Conservation (phyloP, 1,140 invertebrate species). For the Parasteatoda tepidariorum region DNA sequence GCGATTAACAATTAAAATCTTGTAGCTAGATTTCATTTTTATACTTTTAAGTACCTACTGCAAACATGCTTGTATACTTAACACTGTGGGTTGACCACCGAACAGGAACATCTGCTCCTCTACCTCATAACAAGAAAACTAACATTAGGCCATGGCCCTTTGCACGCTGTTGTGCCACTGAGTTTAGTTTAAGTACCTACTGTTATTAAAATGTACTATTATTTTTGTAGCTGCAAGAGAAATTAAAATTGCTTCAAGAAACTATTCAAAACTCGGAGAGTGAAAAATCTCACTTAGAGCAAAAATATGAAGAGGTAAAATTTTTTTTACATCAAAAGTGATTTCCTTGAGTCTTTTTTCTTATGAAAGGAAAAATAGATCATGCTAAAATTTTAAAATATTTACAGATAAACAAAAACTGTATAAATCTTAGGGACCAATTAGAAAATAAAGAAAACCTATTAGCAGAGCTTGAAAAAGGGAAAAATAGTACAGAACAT, state of each 20-base stretch:
- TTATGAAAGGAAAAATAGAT: neutral
- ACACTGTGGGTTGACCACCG: no score
- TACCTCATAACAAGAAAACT: no score
- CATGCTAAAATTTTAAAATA: neutral
- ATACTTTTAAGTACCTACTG: no score
- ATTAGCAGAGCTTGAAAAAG: constrained; percentile 52
- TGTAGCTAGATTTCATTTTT: no score
- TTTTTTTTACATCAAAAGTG: neutral
- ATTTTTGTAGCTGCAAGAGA: constrained; percentile 57
- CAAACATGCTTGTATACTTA: no score
- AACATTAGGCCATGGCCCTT: no score
- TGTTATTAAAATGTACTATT: no score
- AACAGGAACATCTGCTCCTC: no score
- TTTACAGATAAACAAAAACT: constrained; percentile 42
- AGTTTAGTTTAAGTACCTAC: no score
- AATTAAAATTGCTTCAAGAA: constrained; percentile 53
- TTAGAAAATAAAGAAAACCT: constrained; percentile 57
- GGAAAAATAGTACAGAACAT: constrained; percentile 17
- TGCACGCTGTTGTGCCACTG: no score
- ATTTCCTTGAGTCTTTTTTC: neutral
- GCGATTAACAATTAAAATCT: no score
- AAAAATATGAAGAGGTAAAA: constrained; percentile 54
- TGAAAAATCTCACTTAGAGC: constrained; percentile 46
- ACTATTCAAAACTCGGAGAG: constrained; percentile 56
- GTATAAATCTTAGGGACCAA: constrained; percentile 52